These are phyloP conservation scores for Aphidoletes aphidimyza DNA, from an alignment of 2,888 invertebrate species.

Conservation along the genomic window DNA sequence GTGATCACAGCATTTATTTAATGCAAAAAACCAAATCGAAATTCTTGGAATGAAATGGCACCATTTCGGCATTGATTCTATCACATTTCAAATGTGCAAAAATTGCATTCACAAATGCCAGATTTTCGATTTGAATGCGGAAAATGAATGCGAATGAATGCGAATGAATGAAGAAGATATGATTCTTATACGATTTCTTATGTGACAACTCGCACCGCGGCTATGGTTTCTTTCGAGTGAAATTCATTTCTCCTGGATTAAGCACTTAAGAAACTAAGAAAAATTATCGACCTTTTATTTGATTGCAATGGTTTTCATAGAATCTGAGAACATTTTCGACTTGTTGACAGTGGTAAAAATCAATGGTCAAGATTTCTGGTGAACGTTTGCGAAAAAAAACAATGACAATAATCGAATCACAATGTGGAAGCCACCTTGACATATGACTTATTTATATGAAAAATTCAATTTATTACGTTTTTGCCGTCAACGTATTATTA, in stretches of 20 bases:
- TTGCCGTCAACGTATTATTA: constrained; percentile 31
- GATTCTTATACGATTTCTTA: not conserved
- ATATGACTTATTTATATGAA: constrained; percentile 53
- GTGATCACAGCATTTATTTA: constrained; percentile 27
- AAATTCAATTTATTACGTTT: constrained; percentile 52
- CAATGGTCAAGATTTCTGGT: not conserved
- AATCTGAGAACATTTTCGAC: constrained; percentile 9
- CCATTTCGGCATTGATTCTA: constrained; percentile 13
- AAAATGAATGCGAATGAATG: not conserved
- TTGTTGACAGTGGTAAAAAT: not conserved
- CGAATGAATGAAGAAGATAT: too few relatives aligned
- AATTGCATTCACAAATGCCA: constrained; percentile 7
- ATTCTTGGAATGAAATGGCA: constrained; percentile 34
- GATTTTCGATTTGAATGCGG: not conserved
- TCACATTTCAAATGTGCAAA: constrained; percentile 36
- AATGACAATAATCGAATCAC: not conserved
- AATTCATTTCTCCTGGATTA: too few relatives aligned
- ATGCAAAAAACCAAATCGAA: not conserved
- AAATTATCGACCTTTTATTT: not conserved
- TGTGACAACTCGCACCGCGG: not conserved
- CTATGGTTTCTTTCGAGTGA: not conserved
- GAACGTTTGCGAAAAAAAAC: not conserved
- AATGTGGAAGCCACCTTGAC: constrained; percentile 30
- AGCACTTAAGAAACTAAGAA: too few relatives aligned
- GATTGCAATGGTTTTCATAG: not conserved